These are phyloP conservation scores for Phenganax subtilis DNA, from an alignment of 92 coral and sea anemone species.

Conservation along the genomic window DNA sequence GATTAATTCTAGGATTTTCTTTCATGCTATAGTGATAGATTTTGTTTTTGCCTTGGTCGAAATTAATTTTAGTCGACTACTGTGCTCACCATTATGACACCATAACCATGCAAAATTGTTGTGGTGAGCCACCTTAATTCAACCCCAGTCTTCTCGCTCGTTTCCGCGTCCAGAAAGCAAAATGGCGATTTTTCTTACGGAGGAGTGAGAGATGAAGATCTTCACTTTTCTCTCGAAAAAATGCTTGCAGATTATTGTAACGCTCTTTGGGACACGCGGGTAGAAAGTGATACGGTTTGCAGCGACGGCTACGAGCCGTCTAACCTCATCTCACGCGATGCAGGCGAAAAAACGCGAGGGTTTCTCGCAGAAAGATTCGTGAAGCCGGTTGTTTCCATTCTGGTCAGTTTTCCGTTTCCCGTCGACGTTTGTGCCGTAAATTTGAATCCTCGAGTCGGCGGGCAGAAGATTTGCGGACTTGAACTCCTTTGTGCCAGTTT, in stretches of 20 bases:
- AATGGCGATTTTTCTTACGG: background rate
- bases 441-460: conserved; percentile 83
- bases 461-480: conserved; percentile 79
- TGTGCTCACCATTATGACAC: background rate
- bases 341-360: conserved; percentile 62
- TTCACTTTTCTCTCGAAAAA: background rate
- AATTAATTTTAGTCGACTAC: too few species aligned
- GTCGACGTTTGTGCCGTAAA: conserved; percentile 64
- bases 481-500: conserved; percentile 75
- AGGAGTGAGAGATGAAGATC: background rate
- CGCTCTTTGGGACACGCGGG: conserved; percentile 62
- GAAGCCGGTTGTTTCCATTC: conserved; percentile 68
- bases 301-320: conserved; percentile 73
- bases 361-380: conserved; percentile 86
- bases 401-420: conserved; percentile 78
- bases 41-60: too few species aligned
- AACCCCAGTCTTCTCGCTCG: background rate
- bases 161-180: background rate
- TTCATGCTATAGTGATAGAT: too few species aligned
- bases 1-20: too few species aligned
- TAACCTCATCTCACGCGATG: conserved; percentile 62
- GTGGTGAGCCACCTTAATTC: background rate
- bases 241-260: conserved; percentile 72
- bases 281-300: conserved; percentile 67
- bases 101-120: background rate